phyloP scores from a whole-genome alignment of 2,888 invertebrate species.

The Archips xylosteana region DNA sequence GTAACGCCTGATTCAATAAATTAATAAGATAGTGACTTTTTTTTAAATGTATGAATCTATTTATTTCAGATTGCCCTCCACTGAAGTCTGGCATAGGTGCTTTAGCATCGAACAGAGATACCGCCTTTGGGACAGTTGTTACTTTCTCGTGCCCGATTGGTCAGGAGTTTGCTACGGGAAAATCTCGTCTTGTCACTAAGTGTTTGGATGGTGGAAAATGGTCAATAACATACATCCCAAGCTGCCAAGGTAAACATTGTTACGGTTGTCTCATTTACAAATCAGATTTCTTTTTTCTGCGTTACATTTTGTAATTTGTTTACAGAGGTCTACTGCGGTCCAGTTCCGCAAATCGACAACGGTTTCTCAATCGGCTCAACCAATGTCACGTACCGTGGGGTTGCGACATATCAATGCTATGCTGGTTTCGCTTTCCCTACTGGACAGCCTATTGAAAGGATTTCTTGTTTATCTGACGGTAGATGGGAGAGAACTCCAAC shows the following conservation, averaged over 20 bases:
- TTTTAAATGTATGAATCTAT: slow-evolving; percentile 42
- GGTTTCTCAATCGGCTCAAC: slow-evolving; percentile 98
- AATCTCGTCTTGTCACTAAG: slow-evolving; percentile 92
- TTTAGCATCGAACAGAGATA: slow-evolving; percentile 95
- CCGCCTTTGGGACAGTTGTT: slow-evolving; percentile 95
- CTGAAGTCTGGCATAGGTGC: slow-evolving; percentile 94
- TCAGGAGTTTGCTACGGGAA: slow-evolving; percentile 97
- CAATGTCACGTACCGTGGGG: slow-evolving; percentile 96
- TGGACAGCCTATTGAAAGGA: slow-evolving; percentile 93
- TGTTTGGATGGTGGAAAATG: slow-evolving; percentile 96
- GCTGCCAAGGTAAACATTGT: slow-evolving; percentile 91
- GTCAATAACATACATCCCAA: slow-evolving; percentile 96
- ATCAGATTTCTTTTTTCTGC: neutral
- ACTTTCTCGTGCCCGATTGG: slow-evolving; percentile 97
- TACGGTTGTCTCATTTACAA: neutral
- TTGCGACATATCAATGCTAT: slow-evolving; percentile 98
- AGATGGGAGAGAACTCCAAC: slow-evolving; percentile 97
- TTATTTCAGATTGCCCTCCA: slow-evolving; percentile 92
- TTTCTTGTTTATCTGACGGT: slow-evolving; percentile 95
- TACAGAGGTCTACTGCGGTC: slow-evolving; percentile 96
- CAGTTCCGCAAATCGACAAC: slow-evolving; percentile 98
- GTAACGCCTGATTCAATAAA: no score
- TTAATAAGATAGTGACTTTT: no score
- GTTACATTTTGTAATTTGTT: slow-evolving; percentile 28
- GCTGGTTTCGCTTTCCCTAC: slow-evolving; percentile 98